Conservation (phyloP, 1,140 invertebrate genomes). For the Acyrthosiphon pisum region DNA sequence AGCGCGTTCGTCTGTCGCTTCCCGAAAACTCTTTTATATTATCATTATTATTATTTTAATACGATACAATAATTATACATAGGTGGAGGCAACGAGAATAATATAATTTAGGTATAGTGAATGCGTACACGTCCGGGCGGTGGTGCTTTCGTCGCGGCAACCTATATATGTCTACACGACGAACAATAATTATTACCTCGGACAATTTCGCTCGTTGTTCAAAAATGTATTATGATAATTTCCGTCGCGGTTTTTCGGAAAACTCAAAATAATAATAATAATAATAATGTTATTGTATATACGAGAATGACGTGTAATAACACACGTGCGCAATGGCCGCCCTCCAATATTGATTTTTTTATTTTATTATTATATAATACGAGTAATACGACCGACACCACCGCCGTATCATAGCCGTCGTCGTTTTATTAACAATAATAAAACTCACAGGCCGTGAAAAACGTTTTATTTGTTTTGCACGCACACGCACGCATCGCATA, state of each 20-base stretch:
- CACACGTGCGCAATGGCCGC: background rate
- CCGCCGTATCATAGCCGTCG: background rate
- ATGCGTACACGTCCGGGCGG: too few species aligned
- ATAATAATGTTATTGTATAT: background rate
- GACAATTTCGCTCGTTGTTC: too few species aligned
- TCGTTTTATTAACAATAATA: slow-evolving; percentile 16
- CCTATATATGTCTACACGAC: too few species aligned
- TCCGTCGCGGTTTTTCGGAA: background rate
- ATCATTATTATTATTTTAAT: background rate
- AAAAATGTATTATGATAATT: background rate
- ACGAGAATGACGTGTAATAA: background rate
- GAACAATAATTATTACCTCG: too few species aligned
- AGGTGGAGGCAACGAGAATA: too few species aligned
- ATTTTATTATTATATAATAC: slow-evolving; percentile 35
- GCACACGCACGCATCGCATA: background rate
- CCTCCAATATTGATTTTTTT: slow-evolving; percentile 17
- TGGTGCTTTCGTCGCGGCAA: too few species aligned
- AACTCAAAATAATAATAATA: background rate
- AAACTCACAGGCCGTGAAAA: background rate
- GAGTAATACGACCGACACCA: slow-evolving; percentile 18
- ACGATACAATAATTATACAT: background rate
- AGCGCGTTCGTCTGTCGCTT: background rate
- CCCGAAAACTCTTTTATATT: background rate
- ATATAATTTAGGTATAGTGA: too few species aligned
- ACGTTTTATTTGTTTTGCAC: background rate